Evolutionary conservation across 2,888 invertebrate genomes (phyloP).

Genomic region (Heteromurus nitidus): DNA sequence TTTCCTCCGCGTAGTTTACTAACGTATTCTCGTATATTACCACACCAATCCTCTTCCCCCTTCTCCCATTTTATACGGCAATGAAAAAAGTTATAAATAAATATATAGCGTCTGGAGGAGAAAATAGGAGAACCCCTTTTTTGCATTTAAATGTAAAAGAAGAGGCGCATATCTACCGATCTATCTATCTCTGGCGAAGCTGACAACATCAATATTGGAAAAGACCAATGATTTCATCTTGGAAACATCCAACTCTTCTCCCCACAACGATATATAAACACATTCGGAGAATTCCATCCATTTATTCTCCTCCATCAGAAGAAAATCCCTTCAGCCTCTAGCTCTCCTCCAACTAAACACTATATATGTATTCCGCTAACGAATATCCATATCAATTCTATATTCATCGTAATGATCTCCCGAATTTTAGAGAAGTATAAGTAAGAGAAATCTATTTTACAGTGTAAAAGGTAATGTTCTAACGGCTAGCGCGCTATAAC

Average conservation of each 20-base stretch:
- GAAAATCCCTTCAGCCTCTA: slow-evolving; percentile 38
- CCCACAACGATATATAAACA: slow-evolving; percentile 26
- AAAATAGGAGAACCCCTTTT: slow-evolving; percentile 51
- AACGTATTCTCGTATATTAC: slow-evolving; percentile 13
- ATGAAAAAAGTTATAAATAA: slow-evolving; percentile 73
- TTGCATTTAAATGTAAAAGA: slow-evolving; percentile 35
- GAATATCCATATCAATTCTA: slow-evolving; percentile 12
- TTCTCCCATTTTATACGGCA: slow-evolving; percentile 64
- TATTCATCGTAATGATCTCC: slow-evolving; percentile 20
- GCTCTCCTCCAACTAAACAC: too few relatives aligned
- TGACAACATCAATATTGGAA: slow-evolving; percentile 27
- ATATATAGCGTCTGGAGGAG: slow-evolving; percentile 44
- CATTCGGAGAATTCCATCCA: slow-evolving; percentile 37
- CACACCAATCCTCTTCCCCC: slow-evolving; percentile 45
- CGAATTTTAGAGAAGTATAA: slow-evolving; percentile 12
- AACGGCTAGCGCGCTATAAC: not conserved
- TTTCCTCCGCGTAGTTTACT: slow-evolving; percentile 6
- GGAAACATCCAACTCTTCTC: slow-evolving; percentile 22
- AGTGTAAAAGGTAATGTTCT: not conserved
- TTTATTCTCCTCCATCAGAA: slow-evolving; percentile 53
- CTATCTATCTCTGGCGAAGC: slow-evolving; percentile 24
- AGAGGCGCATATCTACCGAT: not conserved
- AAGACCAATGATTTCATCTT: slow-evolving; percentile 54
- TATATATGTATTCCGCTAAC: slow-evolving; percentile 6
- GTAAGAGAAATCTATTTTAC: not conserved